Base-by-base conservation (phyloP, 2,888 invertebrate genomes). In the Cylindroiulus punctatus region DNA sequence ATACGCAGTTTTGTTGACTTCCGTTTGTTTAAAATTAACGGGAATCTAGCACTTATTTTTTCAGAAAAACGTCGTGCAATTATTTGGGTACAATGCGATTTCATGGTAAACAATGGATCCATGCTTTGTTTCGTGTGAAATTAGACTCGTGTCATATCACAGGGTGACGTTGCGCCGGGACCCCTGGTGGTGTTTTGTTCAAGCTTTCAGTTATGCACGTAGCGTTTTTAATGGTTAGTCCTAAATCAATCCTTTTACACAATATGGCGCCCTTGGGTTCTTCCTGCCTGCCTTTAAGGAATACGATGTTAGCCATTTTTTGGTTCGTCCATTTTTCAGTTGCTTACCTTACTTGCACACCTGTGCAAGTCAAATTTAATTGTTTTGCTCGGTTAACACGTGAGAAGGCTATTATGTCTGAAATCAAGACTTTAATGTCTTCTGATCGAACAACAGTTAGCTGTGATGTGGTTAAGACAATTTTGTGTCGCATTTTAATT, bases 261-360 rank as follows among this genome's bases (percentile, higher is more conserved):
- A 76, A 76, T 76, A 76, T 76, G 76, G 76, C 76, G 76, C 76
- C 76, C 76, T 76, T 30, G 76, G 76, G 26, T 76, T 76, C 76
- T 76, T 76, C 76, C 76, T 76, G 76, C 30, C 5, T 2, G 76
- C 76, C 76, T 22, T 30, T 76, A 14, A 22, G 65, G 65, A 76
- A 76, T 30, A 76, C 30, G 76, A 76, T 30, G 12, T 30, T 14
- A 14, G 14, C 30, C 30, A 30, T 14, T 76, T 76, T 26, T 14
- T 76, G 30, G 1, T 65, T 26, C 65, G 26, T 65, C n/a, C 22
- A 65, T 26, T n/a, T 57, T n/a, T 26, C n/a, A n/a, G n/a, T n/a
- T n/a, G n/a, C n/a, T n/a, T n/a, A n/a, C n/a, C n/a, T n/a, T n/a
- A n/a, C n/a, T n/a, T n/a, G n/a, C n/a, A n/a, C n/a, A n/a, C n/a